phyloP scores from a whole-genome alignment of 2,113 vertebrate species.

The Nibea coibor region DNA sequence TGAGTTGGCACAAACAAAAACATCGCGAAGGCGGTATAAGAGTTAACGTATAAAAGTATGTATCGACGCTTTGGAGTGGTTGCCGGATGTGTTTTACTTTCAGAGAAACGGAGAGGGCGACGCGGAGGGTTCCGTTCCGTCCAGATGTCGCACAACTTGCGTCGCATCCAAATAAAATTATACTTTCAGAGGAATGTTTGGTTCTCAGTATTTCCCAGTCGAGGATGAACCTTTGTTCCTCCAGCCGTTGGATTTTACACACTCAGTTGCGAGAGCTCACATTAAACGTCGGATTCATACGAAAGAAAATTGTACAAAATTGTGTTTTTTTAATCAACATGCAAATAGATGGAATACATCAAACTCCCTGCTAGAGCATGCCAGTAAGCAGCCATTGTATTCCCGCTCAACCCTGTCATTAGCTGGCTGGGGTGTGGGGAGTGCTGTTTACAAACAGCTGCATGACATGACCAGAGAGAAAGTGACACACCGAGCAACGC shows the following conservation, averaged over 20 bases:
- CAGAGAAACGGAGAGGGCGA: background rate
- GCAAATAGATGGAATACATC: background rate
- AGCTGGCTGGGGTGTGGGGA: conserved; percentile 42
- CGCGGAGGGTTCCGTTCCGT: background rate
- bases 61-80: conserved; percentile 43
- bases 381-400: conserved; percentile 53
- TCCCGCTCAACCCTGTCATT: conserved; percentile 63
- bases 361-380: conserved; percentile 36
- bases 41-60: background rate
- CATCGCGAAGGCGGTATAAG: conserved; percentile 4
- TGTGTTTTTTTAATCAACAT: too few relatives aligned
- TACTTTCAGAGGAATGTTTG: background rate
- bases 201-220: background rate
- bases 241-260: too few relatives aligned
- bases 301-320: too few relatives aligned
- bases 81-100: conserved; percentile 27
- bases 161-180: conserved; percentile 9
- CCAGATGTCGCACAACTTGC: conserved; percentile 1
- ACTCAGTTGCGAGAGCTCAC: too few relatives aligned
- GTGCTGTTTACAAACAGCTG: conserved; percentile 68
- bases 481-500: conserved; percentile 42
- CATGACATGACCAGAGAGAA: conserved; percentile 53
- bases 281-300: background rate
- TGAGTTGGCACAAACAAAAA: background rate
- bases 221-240: background rate